A percentile compares a stretch with the other conserved stretches of the same genome.
Evolutionary conservation across 2,113 vertebrate genomes (phyloP).

Genomic region (Xiphophorus couchianus): DNA sequence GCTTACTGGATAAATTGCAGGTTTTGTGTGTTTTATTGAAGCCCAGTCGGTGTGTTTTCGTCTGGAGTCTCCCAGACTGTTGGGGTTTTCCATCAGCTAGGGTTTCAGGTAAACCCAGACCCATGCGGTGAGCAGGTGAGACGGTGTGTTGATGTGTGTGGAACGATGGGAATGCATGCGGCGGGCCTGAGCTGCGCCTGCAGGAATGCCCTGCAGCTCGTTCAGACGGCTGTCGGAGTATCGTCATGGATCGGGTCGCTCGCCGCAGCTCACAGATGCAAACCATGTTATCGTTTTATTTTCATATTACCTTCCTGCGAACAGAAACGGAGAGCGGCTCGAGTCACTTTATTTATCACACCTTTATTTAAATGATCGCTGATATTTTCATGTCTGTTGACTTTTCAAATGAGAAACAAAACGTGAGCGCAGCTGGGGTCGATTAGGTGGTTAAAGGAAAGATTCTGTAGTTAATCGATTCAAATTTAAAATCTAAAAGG

Average conservation of each 20-base stretch:
- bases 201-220: conserved; percentile 11
- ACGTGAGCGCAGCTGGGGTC: not conserved
- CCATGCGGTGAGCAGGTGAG: conserved; percentile 6
- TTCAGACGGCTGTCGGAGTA: not conserved
- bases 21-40: too few species aligned
- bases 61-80: not conserved
- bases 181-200: conserved; percentile 26
- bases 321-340: not conserved
- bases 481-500: too few species aligned
- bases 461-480: too few species aligned
- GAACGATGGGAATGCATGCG: conserved; percentile 64
- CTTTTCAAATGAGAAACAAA: not conserved
- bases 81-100: not conserved
- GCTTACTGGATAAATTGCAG: too few species aligned
- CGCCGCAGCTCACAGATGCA: conserved; percentile 34
- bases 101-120: conserved; percentile 12
- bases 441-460: not conserved
- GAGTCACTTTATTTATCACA: conserved; percentile 14
- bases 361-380: conserved; percentile 38
- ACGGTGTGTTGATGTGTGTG: conserved; percentile 15
- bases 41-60: not conserved
- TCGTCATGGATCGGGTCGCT: not conserved
- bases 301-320: conserved; percentile 30
- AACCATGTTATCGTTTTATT: conserved; percentile 50
- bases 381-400: not conserved